Base-by-base conservation (phyloP, 2,888 invertebrate genomes). In the Ypsolopha scabrella region DNA sequence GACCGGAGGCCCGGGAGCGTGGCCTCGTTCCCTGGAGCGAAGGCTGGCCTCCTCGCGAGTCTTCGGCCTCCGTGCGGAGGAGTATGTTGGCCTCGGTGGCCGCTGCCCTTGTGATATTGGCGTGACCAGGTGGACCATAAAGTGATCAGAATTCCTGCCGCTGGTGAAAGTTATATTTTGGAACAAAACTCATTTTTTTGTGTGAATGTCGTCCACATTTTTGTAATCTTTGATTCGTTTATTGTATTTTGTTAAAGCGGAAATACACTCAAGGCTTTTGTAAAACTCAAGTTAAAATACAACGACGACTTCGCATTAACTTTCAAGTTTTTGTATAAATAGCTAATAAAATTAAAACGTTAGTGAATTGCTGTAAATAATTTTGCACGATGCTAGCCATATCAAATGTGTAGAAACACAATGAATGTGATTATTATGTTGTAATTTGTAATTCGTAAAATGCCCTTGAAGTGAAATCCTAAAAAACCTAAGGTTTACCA, bases 331-430 rank as follows among this genome's bases (percentile, higher is more conserved):
- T 38, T n/a, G 10, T 10, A 10, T 10, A 38, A 10, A 38, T 10
- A 38, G 39, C 2, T 10, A 9, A 9, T 10, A 38, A 38, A 38
- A 38, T 38, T 38, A 38, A 10, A 38, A 38, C 2, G n/a, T 10
- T 38, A n/a, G 9, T n/a, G 39, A 24, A 24, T 3, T 11, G 75
- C 78, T 78, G 77, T 76, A 77, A 60, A 78, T 74, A 77, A 65
- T 71, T 74, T 72, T 72, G 77, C 77, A 76, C 70, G 60, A 68
- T 67, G 60, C 63, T 76, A 74, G 70, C 68, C 77, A 77, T 78
- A 78, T 78, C 77, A 75, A 58, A 65, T 58, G 61, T 61, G 64
- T 46, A 37, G 38, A 13, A 50, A 50, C 33, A 41, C 33, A 39
- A 33, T 49, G 41, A 36, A 37, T 46, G 49, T 43, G 34, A 53